Conservation (phyloP, 2,113 vertebrate species). For the Hydrochoerus hydrochaeris region DNA sequence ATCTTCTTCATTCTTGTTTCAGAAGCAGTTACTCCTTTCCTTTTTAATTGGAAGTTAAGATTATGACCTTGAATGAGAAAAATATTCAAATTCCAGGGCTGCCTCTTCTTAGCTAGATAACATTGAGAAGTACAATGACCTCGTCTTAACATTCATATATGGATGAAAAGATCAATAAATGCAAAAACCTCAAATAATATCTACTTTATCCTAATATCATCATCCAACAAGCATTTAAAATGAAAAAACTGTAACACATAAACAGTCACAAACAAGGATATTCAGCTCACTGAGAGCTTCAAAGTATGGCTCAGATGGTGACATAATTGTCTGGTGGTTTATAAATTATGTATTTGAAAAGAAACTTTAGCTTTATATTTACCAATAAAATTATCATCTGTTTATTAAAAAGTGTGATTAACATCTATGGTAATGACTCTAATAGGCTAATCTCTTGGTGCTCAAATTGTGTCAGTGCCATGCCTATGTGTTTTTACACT, state of each 20-base stretch:
- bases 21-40: neutral
- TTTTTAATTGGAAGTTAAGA: neutral
- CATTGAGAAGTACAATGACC: neutral
- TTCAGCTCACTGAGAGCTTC: neutral
- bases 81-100: neutral
- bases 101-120: neutral
- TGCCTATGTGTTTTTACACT: slow-evolving; percentile 27
- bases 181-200: slow-evolving; percentile 25
- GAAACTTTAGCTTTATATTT: neutral
- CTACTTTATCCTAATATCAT: neutral
- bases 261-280: neutral
- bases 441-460: slow-evolving; percentile 57
- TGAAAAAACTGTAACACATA: slow-evolving; percentile 19
- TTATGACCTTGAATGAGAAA: neutral
- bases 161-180: neutral
- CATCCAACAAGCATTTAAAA: slow-evolving; percentile 11
- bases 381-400: neutral
- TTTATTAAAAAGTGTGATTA: neutral
- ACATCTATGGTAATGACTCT: neutral
- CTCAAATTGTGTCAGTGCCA: slow-evolving; percentile 58
- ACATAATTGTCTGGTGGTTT: neutral
- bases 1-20: neutral
- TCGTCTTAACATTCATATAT: neutral
- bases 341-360: slow-evolving; percentile 30
- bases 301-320: neutral